Conservation (phyloP, 2,888 invertebrate species). For the Baronia brevicornis region DNA sequence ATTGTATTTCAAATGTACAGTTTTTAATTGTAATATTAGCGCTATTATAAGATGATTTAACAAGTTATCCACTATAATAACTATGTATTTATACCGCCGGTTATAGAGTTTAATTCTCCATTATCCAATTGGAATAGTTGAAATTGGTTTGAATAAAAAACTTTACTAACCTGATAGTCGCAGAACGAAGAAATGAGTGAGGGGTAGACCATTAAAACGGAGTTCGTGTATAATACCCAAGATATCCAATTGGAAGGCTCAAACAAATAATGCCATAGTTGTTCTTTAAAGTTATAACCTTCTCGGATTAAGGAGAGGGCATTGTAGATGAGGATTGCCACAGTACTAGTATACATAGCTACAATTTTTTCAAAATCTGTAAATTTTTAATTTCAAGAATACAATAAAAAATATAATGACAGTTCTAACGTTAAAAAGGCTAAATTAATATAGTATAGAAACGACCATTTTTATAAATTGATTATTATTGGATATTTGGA, state of each 20-base stretch:
- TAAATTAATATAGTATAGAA: too few species aligned
- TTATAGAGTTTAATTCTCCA: too few species aligned
- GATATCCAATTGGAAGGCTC: conserved; percentile 86
- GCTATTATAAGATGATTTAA: too few species aligned
- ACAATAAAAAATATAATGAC: neutral
- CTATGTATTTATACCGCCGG: too few species aligned
- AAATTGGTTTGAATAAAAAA: neutral
- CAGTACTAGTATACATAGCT: conserved; percentile 75
- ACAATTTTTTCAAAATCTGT: conserved; percentile 65
- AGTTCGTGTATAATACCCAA: conserved; percentile 85
- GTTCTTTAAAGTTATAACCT: conserved; percentile 83
- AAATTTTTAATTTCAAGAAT: conserved; percentile 12
- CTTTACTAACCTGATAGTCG: conserved; percentile 9
- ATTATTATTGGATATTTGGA: too few species aligned
- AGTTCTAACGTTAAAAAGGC: neutral
- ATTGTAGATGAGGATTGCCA: conserved; percentile 82
- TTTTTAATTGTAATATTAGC: neutral
- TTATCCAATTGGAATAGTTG: too few species aligned
- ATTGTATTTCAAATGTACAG: neutral
- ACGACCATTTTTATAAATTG: too few species aligned
- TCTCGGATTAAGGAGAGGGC: conserved; percentile 82
- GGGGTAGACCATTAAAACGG: conserved; percentile 83
- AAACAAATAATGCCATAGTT: conserved; percentile 83
- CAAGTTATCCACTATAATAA: too few species aligned
- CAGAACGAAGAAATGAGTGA: conserved; percentile 27